Percentiles rank a stretch among this genome's conserved stretches.
Evolutionary conservation across 2,888 invertebrate genomes (phyloP).

Genomic region (Periphyllus acericola): DNA sequence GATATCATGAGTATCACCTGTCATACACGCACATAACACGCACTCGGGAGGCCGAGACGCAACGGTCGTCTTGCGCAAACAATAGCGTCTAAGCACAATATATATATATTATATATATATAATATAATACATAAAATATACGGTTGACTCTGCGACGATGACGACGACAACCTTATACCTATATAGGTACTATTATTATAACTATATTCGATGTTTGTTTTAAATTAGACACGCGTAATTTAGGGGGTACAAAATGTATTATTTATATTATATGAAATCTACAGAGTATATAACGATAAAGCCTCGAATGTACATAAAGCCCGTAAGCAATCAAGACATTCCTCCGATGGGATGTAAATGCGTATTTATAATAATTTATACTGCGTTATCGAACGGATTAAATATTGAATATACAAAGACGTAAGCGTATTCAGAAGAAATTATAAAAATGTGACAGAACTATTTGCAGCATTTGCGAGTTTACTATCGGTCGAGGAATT

Average conservation of each 20-base stretch:
- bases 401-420: background rate
- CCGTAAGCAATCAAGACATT: no score
- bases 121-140: background rate
- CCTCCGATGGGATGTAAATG: no score
- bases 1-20: conserved; percentile 62
- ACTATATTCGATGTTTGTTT: conserved; percentile 26
- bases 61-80: conserved; percentile 24
- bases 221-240: conserved; percentile 33
- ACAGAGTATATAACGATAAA: background rate
- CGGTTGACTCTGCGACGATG: background rate
- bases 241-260: background rate
- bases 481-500: background rate
- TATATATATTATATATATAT: background rate
- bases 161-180: background rate
- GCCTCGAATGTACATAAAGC: no score
- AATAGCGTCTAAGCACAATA: conserved; percentile 20
- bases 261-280: background rate
- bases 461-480: background rate
- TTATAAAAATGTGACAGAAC: background rate
- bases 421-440: no score
- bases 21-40: background rate
- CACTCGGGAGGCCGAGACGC: conserved; percentile 3
- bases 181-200: background rate
- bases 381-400: background rate
- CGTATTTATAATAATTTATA: background rate